Base-by-base conservation (phyloP, 1,140 invertebrate genomes). In the Probaryconus sp. region DNA sequence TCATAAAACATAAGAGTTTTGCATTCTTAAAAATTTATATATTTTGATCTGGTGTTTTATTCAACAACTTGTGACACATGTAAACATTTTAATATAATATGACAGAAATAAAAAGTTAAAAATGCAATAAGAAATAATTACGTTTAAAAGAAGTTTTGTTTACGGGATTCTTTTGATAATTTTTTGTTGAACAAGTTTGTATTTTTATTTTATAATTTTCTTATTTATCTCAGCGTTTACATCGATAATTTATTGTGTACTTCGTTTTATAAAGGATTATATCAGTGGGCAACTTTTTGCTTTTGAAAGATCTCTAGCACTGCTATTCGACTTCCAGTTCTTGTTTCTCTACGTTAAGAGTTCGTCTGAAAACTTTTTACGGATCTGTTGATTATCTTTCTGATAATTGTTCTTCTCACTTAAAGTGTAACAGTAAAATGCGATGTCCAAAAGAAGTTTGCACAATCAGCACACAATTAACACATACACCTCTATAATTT, bases 331-430 rank as follows among this genome's bases (percentile, higher is more conserved):
- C 60, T 60, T 38, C 53, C 14, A 21, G 7, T 16, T 63, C 48
- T 64, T 64, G 48, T 65, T 65, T 47, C 55, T 65, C 37, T 38
- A 16, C 45, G n/a, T 26, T 64, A 65, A 33, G 53, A 65, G 38
- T 65, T 13, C 18, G 53, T 61, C 45, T 51, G 43, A 30, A 63
- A 73, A 65, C 45, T 73, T 73, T 73, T 73, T 61, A 65, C 47
- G 28, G 55, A 65, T 73, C 69, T 73, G 35, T 65, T 65, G 69
- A 73, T 73, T 73, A 33, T 73, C 61, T 73, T 73, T 61, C 55
- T 55, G 69, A 65, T 65, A 65, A 73, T 73, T 73, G 69, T 73
- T 73, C 68, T 64, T 50, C 45, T 58, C 50, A 13, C 33, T 60
- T 33, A 33, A 60, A 72, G 58, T 60, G 38, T 53, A 60, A 60